phyloP scores from a whole-genome alignment of 2,797 vertebrate genomes.

The Bothrops alternatus region DNA sequence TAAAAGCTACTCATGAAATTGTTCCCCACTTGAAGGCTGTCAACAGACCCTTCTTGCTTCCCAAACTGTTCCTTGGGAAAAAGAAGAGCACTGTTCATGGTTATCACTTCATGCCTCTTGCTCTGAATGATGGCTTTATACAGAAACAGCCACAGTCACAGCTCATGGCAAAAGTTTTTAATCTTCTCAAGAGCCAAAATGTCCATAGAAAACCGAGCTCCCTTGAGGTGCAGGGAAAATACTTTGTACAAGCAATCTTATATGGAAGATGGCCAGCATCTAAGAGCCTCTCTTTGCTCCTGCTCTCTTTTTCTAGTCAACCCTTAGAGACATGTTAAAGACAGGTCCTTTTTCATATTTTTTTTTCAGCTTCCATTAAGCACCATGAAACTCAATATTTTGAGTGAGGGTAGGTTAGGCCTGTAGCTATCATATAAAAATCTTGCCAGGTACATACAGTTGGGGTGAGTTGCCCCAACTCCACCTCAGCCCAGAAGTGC shows the following conservation, averaged over 20 bases:
- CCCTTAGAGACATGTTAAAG: not conserved
- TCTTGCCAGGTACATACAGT: not conserved
- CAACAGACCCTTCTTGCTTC: not conserved
- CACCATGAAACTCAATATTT: not conserved
- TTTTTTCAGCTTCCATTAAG: not conserved
- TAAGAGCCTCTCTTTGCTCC: not conserved
- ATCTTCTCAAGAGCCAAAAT: slow-evolving; percentile 58
- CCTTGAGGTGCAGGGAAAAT: slow-evolving; percentile 41
- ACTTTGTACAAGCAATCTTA: slow-evolving; percentile 43
- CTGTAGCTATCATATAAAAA: not conserved
- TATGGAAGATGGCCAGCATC: not conserved
- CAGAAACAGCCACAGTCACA: slow-evolving; percentile 51
- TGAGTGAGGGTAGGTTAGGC: not conserved
- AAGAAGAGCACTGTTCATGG: not conserved
- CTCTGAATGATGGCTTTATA: slow-evolving; percentile 57
- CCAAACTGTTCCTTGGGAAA: slow-evolving; percentile 2
- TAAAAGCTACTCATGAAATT: not conserved
- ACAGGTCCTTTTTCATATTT: not conserved
- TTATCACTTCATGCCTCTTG: slow-evolving; percentile 29
- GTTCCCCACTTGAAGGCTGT: not conserved
- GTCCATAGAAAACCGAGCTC: slow-evolving; percentile 50
- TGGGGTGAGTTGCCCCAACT: no score
- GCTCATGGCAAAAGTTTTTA: slow-evolving; percentile 56
- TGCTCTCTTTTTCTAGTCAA: not conserved
- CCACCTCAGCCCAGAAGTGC: not conserved